Evolutionary conservation across 2,888 invertebrate species (phyloP), one percentile per base, ranked within the genome.

Genomic region (Tiliacea aurago): DNA sequence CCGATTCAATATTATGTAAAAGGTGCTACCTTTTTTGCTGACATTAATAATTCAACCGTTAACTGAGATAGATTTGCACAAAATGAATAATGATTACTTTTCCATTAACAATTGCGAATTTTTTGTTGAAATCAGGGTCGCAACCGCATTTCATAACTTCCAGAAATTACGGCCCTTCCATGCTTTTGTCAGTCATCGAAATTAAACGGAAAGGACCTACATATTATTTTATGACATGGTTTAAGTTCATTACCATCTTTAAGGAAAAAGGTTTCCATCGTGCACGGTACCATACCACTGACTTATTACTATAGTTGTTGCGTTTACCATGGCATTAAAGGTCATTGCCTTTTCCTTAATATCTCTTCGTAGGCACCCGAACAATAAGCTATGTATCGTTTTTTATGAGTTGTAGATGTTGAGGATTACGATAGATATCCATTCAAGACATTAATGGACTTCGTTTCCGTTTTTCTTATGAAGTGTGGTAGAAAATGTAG

Each of bases 1-100:
- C 55, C 23, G 20, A 41, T 55, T 61, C 65, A 18, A 61, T 43
- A 43, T 45, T 45, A 28, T 43, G 41, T 33, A 45, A 65, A 73
- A 47, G 41, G 70, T 3, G 41, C 13, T 23, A 18, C 74, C n/a
- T 58, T 55, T 73, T 71, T 66, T 53, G 18, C 13, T n/a, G 20
- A 56, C 13, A 59, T 47, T 51, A 55, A 41, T 51, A 70, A 70
- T 43, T 28, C 11, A 37, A 73, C 75, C 65, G 77, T 80, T 74
- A 74, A 45, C 61, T 51, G 61, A 49, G 55, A 53, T 62, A 49
- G 33, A 45, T 63, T 23, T 53, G 51, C 51, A 53, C 59, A 55
- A 71, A 58, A 20, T 70, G 62, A 70, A 45, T 45, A 76, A 64
- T 72, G n/a, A 79, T 72, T 79, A 37, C 49, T 28, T 63, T 76